Evolutionary conservation across 2,888 invertebrate genomes (phyloP), one percentile per base, ranked within the genome.

Genomic region (Dasysyrphus tricinctus): DNA sequence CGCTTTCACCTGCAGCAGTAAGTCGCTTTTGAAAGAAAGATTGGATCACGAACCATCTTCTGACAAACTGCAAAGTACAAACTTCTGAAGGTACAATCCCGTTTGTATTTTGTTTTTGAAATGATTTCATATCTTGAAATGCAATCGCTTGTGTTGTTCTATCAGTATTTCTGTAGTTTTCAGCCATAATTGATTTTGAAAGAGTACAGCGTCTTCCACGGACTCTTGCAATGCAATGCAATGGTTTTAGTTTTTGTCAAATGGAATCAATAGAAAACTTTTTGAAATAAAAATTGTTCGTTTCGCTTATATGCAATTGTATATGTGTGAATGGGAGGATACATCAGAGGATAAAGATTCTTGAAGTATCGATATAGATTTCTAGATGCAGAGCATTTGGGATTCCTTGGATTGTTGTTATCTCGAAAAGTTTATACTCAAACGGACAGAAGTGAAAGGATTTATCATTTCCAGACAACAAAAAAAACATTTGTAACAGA

Each of bases 221-320:
- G 67, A 49, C 67, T 57, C 56, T 57, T 63, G 70, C 39, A 39
- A 32, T 69, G 70, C 39, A 39, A 32, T 69, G 70, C 47, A 47
- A 39, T 24, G 72, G 80, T 75, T 75, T 63, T 56, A 76, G 51
- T 76, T 85, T 70, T 67, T 77, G 73, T 78, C 77, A 85, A 80
- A 85, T 80, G 76, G 73, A 77, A 85, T 85, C 85, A 80, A 85
- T 73, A 74, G 56, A 67, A 77, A 76, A 85, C 49, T 77, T 85
- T 69, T 80, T 63, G 42, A 73, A 85, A 80, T 73, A 76, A 77
- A 85, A 85, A 63, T 76, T 76, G 69, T 63, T 80, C 73, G 42
- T 57, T 57, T 37, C 12, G 29, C 34, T 42, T 77, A n/a, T 11
- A 61, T 39, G 8, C 14, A 9, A 24, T 37, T 54, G 54, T 61